A percentile compares a stretch with the other conserved stretches of the same genome.
Evolutionary conservation across 2,888 invertebrate species (phyloP).

Genomic region (Calephelis perditalis): DNA sequence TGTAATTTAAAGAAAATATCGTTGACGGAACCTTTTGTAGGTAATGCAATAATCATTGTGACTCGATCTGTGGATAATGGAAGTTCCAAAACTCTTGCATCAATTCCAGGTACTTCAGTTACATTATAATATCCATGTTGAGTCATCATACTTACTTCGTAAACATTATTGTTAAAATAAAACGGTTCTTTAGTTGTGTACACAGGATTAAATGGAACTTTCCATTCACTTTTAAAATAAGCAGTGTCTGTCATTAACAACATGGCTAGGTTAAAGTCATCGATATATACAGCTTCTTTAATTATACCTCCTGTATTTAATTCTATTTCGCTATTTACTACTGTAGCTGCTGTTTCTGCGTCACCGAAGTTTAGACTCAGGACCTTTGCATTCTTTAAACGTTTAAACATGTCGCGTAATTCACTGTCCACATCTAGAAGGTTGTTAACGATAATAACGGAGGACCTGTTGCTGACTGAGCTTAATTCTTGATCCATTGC

Average conservation of each 20-base stretch:
- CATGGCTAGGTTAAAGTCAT: slow-evolving; percentile 45
- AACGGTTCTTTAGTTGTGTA: slow-evolving; percentile 40
- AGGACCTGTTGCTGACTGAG: slow-evolving; percentile 37
- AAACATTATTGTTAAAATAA: slow-evolving; percentile 34
- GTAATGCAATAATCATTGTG: slow-evolving; percentile 51
- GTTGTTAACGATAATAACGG: slow-evolving; percentile 45
- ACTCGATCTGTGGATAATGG: slow-evolving; percentile 38
- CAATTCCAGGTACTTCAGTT: slow-evolving; percentile 38
- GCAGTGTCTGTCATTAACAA: slow-evolving; percentile 47
- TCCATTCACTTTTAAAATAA: slow-evolving; percentile 49
- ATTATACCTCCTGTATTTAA: slow-evolving; percentile 38
- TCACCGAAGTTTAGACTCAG: slow-evolving; percentile 43
- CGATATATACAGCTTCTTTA: slow-evolving; percentile 35
- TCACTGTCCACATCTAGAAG: slow-evolving; percentile 40
- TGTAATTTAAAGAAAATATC: slow-evolving; percentile 46
- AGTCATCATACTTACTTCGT: slow-evolving; percentile 54
- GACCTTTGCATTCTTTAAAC: slow-evolving; percentile 39
- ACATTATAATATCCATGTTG: slow-evolving; percentile 45
- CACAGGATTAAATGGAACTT: slow-evolving; percentile 41
- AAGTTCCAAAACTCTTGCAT: slow-evolving; percentile 47
- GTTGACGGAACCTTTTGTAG: slow-evolving; percentile 35
- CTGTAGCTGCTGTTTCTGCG: slow-evolving; percentile 33
- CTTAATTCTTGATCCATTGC: slow-evolving; percentile 38
- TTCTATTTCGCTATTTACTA: slow-evolving; percentile 40
- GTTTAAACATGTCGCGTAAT: slow-evolving; percentile 39